These are phyloP conservation scores for Drosophila aldrichi DNA, from an alignment of 2,888 invertebrate genomes.

Conservation along the genomic window DNA sequence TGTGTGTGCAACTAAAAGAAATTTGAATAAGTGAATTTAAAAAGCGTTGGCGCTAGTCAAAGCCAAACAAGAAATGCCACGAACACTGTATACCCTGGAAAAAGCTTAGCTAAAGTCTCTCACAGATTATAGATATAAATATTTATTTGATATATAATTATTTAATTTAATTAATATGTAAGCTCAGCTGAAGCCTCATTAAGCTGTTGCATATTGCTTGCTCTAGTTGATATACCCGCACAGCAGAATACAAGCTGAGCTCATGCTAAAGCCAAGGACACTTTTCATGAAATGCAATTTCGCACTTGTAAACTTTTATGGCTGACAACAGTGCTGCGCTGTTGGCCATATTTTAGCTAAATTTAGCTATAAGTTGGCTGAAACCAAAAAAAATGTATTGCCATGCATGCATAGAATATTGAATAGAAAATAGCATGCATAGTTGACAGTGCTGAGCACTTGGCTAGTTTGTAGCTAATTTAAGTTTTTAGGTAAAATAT, in stretches of 20 bases:
- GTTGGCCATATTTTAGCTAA: conserved; percentile 28
- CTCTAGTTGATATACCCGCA: background rate
- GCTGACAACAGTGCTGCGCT: conserved; percentile 49
- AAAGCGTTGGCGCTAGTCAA: conserved; percentile 63
- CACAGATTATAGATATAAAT: background rate
- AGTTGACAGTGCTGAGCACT: background rate
- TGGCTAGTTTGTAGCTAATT: background rate
- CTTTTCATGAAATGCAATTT: conserved; percentile 79
- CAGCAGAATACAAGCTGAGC: conserved; percentile 15
- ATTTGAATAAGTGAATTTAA: conserved; percentile 81
- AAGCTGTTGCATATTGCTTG: background rate
- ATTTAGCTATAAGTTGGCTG: background rate
- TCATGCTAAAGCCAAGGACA: conserved; percentile 73
- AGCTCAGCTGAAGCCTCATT: background rate
- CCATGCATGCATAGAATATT: background rate
- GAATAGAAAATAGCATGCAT: background rate
- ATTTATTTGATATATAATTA: background rate
- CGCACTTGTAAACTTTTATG: conserved; percentile 80
- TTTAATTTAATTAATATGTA: fast-evolving
- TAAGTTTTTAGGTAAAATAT: background rate
- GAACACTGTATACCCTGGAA: background rate
- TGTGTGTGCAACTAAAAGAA: conserved; percentile 58
- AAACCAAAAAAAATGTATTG: background rate
- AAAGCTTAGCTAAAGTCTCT: background rate
- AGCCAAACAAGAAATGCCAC: conserved; percentile 9